phyloP scores from a whole-genome alignment of 2,888 invertebrate genomes.

The Tenodera sinensis region DNA sequence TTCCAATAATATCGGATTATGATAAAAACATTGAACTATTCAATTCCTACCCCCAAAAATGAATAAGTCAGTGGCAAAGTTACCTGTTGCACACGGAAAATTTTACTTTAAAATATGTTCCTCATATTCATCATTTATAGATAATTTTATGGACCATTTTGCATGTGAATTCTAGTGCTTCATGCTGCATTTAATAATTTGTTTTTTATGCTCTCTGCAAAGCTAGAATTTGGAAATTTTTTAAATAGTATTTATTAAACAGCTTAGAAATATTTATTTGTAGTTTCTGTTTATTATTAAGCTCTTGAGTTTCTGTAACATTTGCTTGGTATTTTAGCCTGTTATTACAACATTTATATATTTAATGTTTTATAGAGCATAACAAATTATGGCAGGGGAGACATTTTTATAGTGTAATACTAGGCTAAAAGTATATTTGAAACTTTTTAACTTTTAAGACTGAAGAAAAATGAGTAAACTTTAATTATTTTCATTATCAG shows the following conservation, averaged over 20 bases:
- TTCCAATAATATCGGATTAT: no score
- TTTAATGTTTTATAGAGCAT: neutral
- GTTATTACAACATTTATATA: neutral
- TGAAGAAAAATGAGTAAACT: neutral
- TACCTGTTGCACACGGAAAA: neutral
- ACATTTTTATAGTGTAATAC: neutral
- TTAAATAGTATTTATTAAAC: neutral
- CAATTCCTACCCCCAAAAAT: neutral
- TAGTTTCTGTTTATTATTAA: neutral
- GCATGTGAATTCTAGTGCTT: neutral
- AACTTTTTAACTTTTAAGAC: neutral
- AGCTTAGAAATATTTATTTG: neutral
- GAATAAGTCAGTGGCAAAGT: neutral
- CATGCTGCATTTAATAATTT: neutral
- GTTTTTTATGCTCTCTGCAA: neutral
- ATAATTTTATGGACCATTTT: neutral
- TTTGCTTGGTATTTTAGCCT: neutral
- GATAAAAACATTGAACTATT: no score
- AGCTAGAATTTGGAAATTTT: neutral
- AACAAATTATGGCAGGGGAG: neutral
- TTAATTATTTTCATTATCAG: neutral
- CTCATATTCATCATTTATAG: neutral
- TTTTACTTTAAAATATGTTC: neutral
- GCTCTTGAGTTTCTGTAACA: neutral
- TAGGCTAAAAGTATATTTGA: neutral